phyloP scores from a whole-genome alignment of 2,888 invertebrate genomes.

The Melanostoma scalare region DNA sequence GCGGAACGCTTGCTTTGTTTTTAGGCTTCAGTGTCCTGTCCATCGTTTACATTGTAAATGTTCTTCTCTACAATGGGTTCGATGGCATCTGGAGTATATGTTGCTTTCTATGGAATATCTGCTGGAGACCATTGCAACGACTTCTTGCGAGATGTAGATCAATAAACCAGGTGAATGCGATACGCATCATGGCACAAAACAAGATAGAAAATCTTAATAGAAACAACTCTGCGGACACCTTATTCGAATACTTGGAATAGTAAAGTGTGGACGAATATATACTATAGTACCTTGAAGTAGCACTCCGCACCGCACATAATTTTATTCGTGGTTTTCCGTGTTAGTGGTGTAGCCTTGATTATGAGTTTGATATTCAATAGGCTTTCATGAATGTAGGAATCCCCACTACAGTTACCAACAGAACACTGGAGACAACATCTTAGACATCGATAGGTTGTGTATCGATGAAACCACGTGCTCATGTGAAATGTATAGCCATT shows the following conservation, averaged over 20 bases:
- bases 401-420: constrained; percentile 4
- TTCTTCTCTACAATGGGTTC: constrained; percentile 55
- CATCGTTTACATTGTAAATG: constrained; percentile 79
- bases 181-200: constrained; percentile 1
- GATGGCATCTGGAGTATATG: constrained; percentile 23
- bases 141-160: constrained; percentile 7
- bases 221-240: constrained; percentile 6
- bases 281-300: constrained; percentile 3
- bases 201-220: constrained; percentile 4
- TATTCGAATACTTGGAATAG: constrained; percentile 40
- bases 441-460: not conserved
- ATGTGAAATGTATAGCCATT: not conserved
- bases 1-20: constrained; percentile 83
- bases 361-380: constrained; percentile 49
- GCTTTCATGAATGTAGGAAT: constrained; percentile 15
- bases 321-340: constrained; percentile 43
- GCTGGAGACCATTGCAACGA: constrained; percentile 16
- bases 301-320: not conserved
- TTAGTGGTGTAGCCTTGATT: constrained; percentile 44
- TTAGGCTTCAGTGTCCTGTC: constrained; percentile 83
- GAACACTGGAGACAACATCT: not conserved
- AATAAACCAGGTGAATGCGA: constrained; percentile 25
- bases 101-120: constrained; percentile 4
- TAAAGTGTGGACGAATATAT: constrained; percentile 8
- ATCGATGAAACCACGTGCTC: constrained; percentile 54